Evolutionary conservation across 2,888 invertebrate genomes (phyloP).

Genomic region (Limnephilus lunatus): DNA sequence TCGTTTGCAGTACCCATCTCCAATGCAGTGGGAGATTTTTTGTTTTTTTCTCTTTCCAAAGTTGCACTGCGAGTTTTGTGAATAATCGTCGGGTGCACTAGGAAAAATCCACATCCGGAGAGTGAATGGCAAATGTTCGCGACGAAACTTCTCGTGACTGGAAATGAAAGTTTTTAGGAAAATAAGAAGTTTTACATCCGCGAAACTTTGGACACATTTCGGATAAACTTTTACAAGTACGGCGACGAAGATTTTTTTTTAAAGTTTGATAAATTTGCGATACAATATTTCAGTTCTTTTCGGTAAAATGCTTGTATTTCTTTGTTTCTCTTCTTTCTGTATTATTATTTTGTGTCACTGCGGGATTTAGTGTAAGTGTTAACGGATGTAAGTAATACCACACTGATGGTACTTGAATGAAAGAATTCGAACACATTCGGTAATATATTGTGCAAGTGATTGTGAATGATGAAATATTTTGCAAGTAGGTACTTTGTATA

Average conservation of each 20-base stretch:
- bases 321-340: neutral
- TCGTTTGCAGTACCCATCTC: neutral
- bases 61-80: neutral
- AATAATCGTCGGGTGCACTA: constrained; percentile 18
- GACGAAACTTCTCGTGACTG: constrained; percentile 9
- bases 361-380: too few species aligned
- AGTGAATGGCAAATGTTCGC: constrained; percentile 14
- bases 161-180: constrained; percentile 9
- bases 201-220: constrained; percentile 16
- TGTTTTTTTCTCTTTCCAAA: constrained; percentile 1
- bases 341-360: neutral
- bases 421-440: too few species aligned
- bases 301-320: too few species aligned
- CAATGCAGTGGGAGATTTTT: neutral
- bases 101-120: neutral
- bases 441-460: too few species aligned
- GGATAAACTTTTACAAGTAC: neutral
- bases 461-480: too few species aligned
- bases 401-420: too few species aligned
- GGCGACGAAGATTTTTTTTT: neutral
- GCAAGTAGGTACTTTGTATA: too few species aligned
- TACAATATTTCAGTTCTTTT: neutral
- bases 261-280: neutral
- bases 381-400: too few species aligned
- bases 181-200: neutral